Base-by-base conservation (phyloP, 2,113 vertebrate species). In the Aramus guarauna region DNA sequence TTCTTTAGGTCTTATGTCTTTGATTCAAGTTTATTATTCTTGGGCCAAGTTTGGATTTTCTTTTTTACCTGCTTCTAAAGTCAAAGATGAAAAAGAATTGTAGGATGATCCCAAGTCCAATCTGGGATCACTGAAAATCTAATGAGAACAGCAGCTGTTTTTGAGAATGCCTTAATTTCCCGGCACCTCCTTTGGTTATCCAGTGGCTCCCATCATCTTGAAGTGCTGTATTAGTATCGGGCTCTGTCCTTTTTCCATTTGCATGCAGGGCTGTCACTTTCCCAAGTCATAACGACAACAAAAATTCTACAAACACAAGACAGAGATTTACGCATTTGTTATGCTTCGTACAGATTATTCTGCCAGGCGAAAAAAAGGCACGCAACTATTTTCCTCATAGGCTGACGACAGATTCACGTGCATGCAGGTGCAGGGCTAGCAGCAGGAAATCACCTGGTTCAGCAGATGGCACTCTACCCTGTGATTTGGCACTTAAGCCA, bases 381-480 rank as follows among this genome's bases (percentile, higher is more conserved):
- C 4, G 6, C 5, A 39, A 11, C 24, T 32, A 11, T 29, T 75
- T 67, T 87, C 67, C n/a, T 53, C 6, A 5, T 1, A 5, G 45
- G 9, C 3, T 36, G 77, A 13, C 2, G 22, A 12, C 2, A 27
- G 43, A 12, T 9, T 19, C 16, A 1, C 6, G 72, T n/a, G 15
- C 43, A 43, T 15, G 43, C 43, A 52, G 24, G 50, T 52, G 15
- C 13, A 8, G 50, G 63, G 19, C 32, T 4, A 11, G 15, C 3
- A 29, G 22, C 48, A 29, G 69, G 29, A 16, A 71, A 27, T 5
- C 3, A 11, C 52, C 78, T 8, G 82, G 7, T 47, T 85, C 94
- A 53, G 91, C 23, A 95, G 82, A 82, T 88, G 91, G 88, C 88
- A 94, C 82, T 64, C 88, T 75, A 22, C 12, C 59, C 92, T 74